These are phyloP conservation scores for Drosophila kokeensis DNA, from an alignment of 2,888 invertebrate species.

Conservation along the genomic window DNA sequence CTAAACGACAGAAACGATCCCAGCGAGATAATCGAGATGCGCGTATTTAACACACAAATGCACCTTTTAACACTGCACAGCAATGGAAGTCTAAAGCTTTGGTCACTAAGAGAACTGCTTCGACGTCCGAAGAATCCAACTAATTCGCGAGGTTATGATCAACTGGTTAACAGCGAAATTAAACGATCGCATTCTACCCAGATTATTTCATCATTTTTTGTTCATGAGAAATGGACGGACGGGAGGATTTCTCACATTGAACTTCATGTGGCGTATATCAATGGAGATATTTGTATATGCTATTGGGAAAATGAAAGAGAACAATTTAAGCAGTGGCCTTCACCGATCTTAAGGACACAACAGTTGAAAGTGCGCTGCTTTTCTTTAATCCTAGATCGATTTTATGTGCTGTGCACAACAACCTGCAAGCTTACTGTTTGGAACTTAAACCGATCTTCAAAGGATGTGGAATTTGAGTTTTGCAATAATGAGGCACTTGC, in stretches of 20 bases:
- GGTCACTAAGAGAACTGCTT: conserved; percentile 67
- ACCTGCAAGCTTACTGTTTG: conserved; percentile 71
- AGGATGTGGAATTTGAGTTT: conserved; percentile 13
- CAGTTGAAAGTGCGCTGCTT: conserved; percentile 67
- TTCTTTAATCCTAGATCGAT: conserved; percentile 70
- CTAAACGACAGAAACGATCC: conserved; percentile 59
- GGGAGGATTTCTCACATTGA: conserved; percentile 35
- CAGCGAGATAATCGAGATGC: conserved; percentile 69
- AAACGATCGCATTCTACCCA: conserved; percentile 26
- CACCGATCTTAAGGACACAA: conserved; percentile 59
- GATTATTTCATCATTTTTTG: conserved; percentile 54
- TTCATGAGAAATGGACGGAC: conserved; percentile 51
- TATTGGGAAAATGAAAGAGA: conserved; percentile 70
- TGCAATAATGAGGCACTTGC: conserved; percentile 13
- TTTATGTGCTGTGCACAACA: conserved; percentile 75
- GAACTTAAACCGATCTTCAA: conserved; percentile 65
- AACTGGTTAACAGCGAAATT: conserved; percentile 49
- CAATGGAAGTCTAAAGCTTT: conserved; percentile 81
- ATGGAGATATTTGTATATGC: conserved; percentile 78
- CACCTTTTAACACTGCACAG: conserved; percentile 81
- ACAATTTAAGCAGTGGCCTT: conserved; percentile 63
- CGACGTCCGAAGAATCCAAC: conserved; percentile 11
- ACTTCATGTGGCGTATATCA: conserved; percentile 75
- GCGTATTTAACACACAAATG: conserved; percentile 74
- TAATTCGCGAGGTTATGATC: conserved; percentile 33